Percentiles rank a stretch among this genome's conserved stretches.
These are phyloP conservation scores for Megathymus violae DNA, from an alignment of 1,140 invertebrate species.

Conservation along the genomic window DNA sequence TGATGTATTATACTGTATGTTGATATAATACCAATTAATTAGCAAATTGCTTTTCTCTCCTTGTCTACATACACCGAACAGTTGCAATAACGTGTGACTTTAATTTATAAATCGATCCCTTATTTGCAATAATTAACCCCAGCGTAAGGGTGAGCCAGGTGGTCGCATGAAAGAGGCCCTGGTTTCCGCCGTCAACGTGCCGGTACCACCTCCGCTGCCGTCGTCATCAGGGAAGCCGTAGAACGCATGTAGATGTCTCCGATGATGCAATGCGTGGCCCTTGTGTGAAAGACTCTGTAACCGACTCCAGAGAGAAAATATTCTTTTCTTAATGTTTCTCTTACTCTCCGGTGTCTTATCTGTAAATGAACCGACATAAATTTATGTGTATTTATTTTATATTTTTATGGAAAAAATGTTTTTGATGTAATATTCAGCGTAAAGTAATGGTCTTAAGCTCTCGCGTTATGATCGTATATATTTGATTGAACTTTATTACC, in stretches of 20 bases:
- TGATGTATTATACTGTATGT: no score
- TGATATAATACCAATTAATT: no score
- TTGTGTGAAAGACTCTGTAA: constrained; percentile 70
- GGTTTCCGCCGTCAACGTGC: constrained; percentile 65
- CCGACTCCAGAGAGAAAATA: constrained; percentile 78
- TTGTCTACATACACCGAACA: no score
- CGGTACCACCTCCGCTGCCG: constrained; percentile 46
- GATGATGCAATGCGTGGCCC: constrained; percentile 69
- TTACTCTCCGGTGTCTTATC: constrained; percentile 46
- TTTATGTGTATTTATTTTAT: background rate
- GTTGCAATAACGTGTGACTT: background rate
- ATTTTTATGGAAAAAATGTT: background rate
- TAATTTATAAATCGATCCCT: background rate
- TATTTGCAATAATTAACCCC: constrained; percentile 56
- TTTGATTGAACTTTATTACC: no score
- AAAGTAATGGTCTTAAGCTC: no score
- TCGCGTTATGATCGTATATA: no score
- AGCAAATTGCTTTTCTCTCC: no score
- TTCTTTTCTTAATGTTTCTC: constrained; percentile 64
- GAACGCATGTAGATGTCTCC: constrained; percentile 69
- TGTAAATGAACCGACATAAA: constrained; percentile 37
- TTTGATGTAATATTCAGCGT: no score
- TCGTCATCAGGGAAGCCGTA: constrained; percentile 64
- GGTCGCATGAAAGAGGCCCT: constrained; percentile 70
- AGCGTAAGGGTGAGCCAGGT: constrained; percentile 72